Base-by-base conservation (phyloP, 2,797 vertebrate species). In the Anas flavirostris region DNA sequence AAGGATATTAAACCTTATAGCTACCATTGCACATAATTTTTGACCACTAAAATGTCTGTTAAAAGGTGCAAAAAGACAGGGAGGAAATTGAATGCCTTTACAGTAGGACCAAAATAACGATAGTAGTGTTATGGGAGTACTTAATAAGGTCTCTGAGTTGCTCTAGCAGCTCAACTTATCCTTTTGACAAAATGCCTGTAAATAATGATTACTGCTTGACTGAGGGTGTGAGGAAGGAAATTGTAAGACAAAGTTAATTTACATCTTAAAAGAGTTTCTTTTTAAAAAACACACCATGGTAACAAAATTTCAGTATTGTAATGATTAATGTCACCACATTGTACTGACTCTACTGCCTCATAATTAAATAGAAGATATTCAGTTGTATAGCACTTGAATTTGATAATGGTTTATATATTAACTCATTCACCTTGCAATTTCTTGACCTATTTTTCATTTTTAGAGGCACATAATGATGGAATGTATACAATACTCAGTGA, bases 231-330 rank as follows among this genome's bases (percentile, higher is more conserved):
- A 39, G 68, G 26, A 79, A 53, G 86, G 82, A 87, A 92, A 93
- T 82, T 94, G 83, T 62, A 29, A 77, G 84, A 76, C 82, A 90
- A 94, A 95, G 94, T 82, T 86, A 94, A 96, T 88, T 94, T 88
- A 70, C 90, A 81, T 77, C 74, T 80, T 80, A 70, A 39, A 95
- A 85, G 67, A 69, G 68, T 85, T 95, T 89, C 86, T 69, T 91
- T 58, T 90, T 92, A 22, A 78, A 91, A 94, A 95, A 77, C 56
- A 91, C 60, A 62, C 64, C 88, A 77, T n/a, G 81, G 91, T 88
- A 85, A 88, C 88, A 88, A 66, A 91, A 59, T 90, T 76, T 86
- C 78, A 22, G 82, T 48, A 66, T 80, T 72, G 56, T 62, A n/a
- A 21, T 95, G 94, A 95, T 95, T 95, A 91, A 95, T 91, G 91